A percentile compares a stretch with the other conserved stretches of the same genome.
phyloP scores from a whole-genome alignment of 2,797 vertebrate species.

The Leontopithecus rosalia region DNA sequence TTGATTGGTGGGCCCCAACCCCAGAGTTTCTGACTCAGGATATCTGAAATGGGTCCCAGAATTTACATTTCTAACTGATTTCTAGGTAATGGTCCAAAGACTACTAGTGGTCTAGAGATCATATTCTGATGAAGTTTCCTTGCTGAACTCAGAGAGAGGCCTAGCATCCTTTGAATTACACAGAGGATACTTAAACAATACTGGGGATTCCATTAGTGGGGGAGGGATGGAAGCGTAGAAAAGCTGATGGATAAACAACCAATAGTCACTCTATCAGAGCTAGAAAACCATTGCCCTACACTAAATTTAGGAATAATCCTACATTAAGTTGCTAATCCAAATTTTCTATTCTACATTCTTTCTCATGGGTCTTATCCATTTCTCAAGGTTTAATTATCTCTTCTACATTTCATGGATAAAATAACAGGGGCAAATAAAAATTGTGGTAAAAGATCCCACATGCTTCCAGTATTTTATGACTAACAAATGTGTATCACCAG shows the following conservation, averaged over 20 bases:
- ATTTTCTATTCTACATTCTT: neutral
- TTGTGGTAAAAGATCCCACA: neutral
- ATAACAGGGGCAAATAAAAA: neutral
- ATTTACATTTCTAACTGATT: slow-evolving; percentile 12
- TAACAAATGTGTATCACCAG: neutral
- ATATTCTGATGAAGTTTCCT: neutral
- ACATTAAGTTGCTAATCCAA: neutral
- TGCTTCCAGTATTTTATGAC: neutral
- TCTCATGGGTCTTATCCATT: neutral
- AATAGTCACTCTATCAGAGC: neutral
- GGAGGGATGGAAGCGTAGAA: neutral
- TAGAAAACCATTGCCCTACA: neutral
- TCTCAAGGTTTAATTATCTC: slow-evolving; percentile 1
- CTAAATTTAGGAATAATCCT: slow-evolving; percentile 9
- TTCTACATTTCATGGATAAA: neutral
- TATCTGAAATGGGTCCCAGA: neutral
- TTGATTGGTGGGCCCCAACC: neutral
- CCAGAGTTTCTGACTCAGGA: neutral
- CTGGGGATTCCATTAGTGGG: neutral
- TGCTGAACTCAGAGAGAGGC: neutral
- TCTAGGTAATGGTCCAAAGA: neutral
- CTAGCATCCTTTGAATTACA: neutral
- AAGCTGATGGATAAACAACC: neutral
- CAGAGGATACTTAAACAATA: neutral
- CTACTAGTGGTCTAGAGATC: neutral